Evolutionary conservation across 2,797 vertebrate genomes (phyloP), one percentile per base, ranked within the genome.

Genomic region (Hypotaenidia okinawae): DNA sequence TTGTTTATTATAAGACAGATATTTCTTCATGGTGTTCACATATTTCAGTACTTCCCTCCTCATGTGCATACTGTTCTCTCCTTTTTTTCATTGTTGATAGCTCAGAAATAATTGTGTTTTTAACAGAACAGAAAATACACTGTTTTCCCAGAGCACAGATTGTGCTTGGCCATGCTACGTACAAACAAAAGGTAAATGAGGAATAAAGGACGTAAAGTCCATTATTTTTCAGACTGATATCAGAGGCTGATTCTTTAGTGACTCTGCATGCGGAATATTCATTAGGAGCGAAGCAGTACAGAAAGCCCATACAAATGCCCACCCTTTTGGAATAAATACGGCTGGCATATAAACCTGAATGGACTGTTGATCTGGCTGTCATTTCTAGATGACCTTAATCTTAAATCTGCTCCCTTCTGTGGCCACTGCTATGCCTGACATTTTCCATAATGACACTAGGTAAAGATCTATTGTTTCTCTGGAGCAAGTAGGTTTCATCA

Each of bases 391-490:
- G 90, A 93, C 93, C 91, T 94, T 96, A 63, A 93, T 94, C 80
- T 95, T 95, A 96, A 96, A 94, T 94, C 67, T 89, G 67, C 41
- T 95, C 80, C 39, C 67, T 89, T 88, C 74, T 79, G 57, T 84
- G 83, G 76, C 64, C 70, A 82, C 79, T 91, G 43, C 67, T 87
- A 67, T 88, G 93, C 69, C 83, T 96, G 91, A 96, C 76, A 91
- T 96, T 96, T 96, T 96, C 87, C 35, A 22, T 73, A 91, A 84
- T 93, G 92, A 91, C 74, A 45, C 39, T 55, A 62, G 67, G 77
- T 90, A 86, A 91, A 96, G 90, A 95, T 94, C 80, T 94, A 83
- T 91, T 80, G 77, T 95, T 96, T 93, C 76, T 91, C 54, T 43
- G 79, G 87, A 94, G 61, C 32, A 84, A 94, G 67, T 28, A 73